Conservation (phyloP, 2,113 vertebrate genomes). For the Psophia crepitans region DNA sequence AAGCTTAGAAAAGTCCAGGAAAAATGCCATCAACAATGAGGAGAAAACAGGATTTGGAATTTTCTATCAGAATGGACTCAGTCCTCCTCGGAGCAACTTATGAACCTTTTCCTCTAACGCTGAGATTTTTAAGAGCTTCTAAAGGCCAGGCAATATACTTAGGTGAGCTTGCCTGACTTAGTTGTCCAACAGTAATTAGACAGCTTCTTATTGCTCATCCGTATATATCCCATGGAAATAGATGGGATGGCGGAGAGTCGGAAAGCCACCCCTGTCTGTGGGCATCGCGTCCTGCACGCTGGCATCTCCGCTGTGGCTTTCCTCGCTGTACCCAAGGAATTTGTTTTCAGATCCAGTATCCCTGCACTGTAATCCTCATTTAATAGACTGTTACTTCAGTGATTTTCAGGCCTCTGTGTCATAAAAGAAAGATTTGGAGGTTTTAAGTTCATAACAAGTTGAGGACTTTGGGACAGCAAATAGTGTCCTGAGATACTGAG, state of each 20-base stretch:
- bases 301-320: background rate
- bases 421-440: slow-evolving; percentile 9
- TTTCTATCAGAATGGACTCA: background rate
- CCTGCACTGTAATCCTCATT: background rate
- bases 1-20: background rate
- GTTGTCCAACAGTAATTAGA: background rate
- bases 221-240: no score
- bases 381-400: background rate
- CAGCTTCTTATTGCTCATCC: background rate
- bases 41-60: background rate
- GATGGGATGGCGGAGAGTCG: background rate
- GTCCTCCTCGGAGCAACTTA: background rate
- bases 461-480: background rate
- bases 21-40: background rate
- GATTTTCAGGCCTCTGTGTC: background rate
- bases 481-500: background rate
- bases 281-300: fast-evolving
- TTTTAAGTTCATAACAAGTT: slow-evolving; percentile 6
- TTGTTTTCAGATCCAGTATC: background rate
- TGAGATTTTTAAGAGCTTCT: background rate
- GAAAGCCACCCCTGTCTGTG: no score
- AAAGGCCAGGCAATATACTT: background rate
- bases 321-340: background rate
- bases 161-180: background rate
- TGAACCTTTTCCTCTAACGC: background rate